Evolutionary conservation across 2,797 vertebrate genomes (phyloP).

Genomic region (Neopelma chrysocephalum): DNA sequence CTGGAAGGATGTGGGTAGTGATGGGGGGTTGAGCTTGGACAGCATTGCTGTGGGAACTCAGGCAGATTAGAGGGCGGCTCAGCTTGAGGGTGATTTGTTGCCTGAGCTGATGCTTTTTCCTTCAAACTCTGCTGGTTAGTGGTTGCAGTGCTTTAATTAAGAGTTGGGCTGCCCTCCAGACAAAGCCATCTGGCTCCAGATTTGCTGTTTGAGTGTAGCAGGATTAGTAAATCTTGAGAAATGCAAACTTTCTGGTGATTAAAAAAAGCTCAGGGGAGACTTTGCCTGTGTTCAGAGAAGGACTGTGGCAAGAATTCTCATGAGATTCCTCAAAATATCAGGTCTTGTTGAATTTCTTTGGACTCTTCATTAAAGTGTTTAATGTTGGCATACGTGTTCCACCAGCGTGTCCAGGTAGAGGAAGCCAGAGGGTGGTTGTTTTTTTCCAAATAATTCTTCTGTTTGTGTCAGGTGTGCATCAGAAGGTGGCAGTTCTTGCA

Average conservation of each 20-base stretch:
- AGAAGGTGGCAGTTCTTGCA: background rate
- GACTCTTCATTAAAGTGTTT: background rate
- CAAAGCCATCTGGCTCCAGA: background rate
- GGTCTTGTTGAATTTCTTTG: background rate
- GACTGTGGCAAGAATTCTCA: background rate
- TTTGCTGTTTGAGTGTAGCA: background rate
- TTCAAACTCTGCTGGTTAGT: background rate
- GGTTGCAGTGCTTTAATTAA: background rate
- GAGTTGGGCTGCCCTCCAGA: background rate
- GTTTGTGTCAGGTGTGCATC: background rate
- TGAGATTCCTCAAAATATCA: background rate
- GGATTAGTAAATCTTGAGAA: background rate
- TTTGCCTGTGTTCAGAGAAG: background rate
- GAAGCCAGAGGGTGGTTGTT: background rate
- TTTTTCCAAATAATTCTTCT: background rate
- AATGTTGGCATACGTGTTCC: rapidly evolving
- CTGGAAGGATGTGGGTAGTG: background rate
- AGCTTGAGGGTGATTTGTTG: background rate
- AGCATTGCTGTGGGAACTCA: background rate
- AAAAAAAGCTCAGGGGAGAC: background rate
- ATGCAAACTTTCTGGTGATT: background rate
- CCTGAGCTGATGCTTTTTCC: background rate
- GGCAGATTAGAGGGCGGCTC: background rate
- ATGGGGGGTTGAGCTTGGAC: background rate
- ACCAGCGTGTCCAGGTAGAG: background rate